A percentile compares a stretch with the other conserved stretches of the same genome.
These are phyloP conservation scores for Lepidocyrtinus sp. DNA, from an alignment of 2,888 invertebrate species.

Conservation along the genomic window DNA sequence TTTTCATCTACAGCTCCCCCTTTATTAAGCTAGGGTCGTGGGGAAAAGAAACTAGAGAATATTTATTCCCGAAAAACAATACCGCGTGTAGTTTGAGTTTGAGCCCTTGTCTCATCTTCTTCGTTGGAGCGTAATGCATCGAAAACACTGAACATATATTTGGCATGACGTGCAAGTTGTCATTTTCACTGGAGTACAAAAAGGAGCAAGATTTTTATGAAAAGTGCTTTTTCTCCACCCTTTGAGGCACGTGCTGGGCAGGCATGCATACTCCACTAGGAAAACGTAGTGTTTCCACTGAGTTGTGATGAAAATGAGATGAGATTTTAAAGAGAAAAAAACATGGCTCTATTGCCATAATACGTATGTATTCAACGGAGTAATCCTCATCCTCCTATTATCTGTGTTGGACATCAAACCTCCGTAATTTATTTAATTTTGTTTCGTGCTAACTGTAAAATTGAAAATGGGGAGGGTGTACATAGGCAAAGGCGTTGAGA, in stretches of 20 bases:
- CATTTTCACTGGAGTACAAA: neutral
- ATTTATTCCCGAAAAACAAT: neutral
- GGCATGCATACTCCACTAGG: neutral
- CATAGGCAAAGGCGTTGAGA: neutral
- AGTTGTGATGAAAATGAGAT: neutral
- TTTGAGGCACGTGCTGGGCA: neutral
- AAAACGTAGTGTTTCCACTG: too few species aligned
- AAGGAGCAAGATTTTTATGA: neutral
- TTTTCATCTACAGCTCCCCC: neutral
- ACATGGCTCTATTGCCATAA: neutral
- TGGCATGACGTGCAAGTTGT: neutral
- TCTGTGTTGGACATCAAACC: neutral
- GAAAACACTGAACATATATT: neutral
- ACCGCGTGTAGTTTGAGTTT: neutral
- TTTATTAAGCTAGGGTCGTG: neutral
- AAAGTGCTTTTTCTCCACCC: too few species aligned
- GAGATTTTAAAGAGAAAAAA: neutral
- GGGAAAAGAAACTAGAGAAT: slow-evolving; percentile 8
- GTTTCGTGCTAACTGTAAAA: neutral
- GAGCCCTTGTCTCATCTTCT: neutral
- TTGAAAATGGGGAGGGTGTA: neutral
- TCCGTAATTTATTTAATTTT: neutral
- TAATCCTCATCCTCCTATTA: neutral
- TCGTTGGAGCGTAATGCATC: neutral
- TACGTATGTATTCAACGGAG: too few species aligned